Conservation (phyloP, 2,888 invertebrate species). For the Nymphalis polychloros region DNA sequence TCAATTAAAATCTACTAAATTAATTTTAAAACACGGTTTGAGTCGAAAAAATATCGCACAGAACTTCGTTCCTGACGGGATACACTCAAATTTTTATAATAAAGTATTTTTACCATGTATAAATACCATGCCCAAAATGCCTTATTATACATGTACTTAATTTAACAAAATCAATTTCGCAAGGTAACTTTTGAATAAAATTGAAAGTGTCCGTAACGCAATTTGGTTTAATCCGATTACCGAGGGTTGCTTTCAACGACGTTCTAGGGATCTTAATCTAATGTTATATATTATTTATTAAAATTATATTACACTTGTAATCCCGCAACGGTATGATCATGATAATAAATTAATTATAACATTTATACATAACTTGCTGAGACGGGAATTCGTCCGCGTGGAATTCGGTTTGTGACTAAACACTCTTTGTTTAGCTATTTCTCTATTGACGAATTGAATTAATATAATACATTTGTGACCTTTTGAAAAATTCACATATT, state of each 20-base stretch:
- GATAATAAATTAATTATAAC: background rate
- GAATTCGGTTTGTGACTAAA: too few species aligned
- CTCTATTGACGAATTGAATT: too few species aligned
- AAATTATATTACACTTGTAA: slow-evolving; percentile 23
- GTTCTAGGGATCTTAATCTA: slow-evolving; percentile 14
- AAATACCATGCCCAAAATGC: background rate
- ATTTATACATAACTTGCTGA: too few species aligned
- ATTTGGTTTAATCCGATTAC: slow-evolving; percentile 43
- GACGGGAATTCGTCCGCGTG: too few species aligned
- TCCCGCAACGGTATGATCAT: slow-evolving; percentile 11
- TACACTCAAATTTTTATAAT: too few species aligned
- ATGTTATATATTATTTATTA: slow-evolving; percentile 14
- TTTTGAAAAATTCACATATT: too few species aligned
- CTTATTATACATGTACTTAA: background rate
- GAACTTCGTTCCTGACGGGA: too few species aligned
- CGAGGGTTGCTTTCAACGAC: slow-evolving; percentile 31
- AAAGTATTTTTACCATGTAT: background rate
- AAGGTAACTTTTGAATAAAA: slow-evolving; percentile 33
- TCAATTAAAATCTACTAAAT: too few species aligned
- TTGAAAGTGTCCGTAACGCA: slow-evolving; percentile 34
- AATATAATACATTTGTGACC: too few species aligned
- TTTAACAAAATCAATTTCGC: slow-evolving; percentile 24
- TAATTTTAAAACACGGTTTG: too few species aligned
- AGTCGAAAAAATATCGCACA: too few species aligned
- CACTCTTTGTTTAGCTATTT: too few species aligned